A percentile compares a stretch with the other conserved stretches of the same genome.
phyloP scores from a whole-genome alignment of 2,113 vertebrate species.

The Neogobius melanostomus region DNA sequence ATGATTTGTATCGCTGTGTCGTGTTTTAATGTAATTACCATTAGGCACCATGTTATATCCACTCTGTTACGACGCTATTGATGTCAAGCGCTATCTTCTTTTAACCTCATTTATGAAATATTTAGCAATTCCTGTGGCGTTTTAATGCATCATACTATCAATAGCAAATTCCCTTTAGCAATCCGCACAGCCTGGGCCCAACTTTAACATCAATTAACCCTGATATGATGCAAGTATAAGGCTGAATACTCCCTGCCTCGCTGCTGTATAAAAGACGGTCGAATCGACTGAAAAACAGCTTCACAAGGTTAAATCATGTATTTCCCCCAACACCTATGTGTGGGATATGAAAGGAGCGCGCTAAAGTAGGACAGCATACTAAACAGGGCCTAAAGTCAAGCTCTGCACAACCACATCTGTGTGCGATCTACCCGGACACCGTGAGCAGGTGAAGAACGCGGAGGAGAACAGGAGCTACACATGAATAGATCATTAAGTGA shows the following conservation, averaged over 20 bases:
- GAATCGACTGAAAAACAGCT: slow-evolving; percentile 31
- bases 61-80: no score
- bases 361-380: slow-evolving; percentile 46
- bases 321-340: slow-evolving; percentile 7
- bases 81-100: background rate
- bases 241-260: background rate
- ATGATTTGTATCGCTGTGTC: no score
- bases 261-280: slow-evolving; percentile 21
- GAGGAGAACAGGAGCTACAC: background rate
- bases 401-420: slow-evolving; percentile 13
- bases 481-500: no score
- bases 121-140: background rate
- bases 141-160: background rate
- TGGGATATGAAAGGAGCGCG: slow-evolving; percentile 13
- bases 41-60: no score
- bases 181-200: background rate
- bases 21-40: no score
- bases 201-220: slow-evolving; percentile 5
- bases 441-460: background rate
- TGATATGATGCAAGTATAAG: background rate
- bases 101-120: background rate
- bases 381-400: slow-evolving; percentile 34
- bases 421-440: slow-evolving; percentile 11
- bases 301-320: slow-evolving; percentile 22
- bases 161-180: background rate